Conservation (phyloP, 2,113 vertebrate species). For the Zapornia atra region DNA sequence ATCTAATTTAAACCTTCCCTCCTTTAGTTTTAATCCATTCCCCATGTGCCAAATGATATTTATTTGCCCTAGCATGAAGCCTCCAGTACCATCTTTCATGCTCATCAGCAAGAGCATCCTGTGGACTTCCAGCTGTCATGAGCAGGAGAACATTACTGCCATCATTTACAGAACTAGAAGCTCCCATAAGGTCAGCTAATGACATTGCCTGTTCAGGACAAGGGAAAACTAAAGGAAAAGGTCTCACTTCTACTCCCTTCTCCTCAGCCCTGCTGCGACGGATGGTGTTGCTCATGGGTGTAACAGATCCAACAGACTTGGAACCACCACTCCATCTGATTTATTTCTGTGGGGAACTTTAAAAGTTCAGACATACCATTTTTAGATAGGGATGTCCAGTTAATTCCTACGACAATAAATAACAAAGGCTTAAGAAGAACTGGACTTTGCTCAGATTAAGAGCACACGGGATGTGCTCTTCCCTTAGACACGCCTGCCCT, state of each 20-base stretch:
- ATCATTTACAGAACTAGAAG: neutral
- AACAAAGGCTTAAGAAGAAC: neutral
- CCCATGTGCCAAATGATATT: too few relatives aligned
- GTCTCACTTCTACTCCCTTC: neutral
- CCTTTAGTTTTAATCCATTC: too few relatives aligned
- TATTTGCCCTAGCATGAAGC: neutral
- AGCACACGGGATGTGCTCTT: neutral
- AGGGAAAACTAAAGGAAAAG: neutral
- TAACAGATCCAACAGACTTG: neutral
- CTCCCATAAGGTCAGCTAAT: neutral
- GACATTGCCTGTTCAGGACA: neutral
- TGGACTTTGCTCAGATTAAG: neutral
- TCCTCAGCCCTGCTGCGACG: neutral
- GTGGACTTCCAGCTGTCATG: neutral
- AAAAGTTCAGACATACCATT: neutral
- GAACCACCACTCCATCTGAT: neutral
- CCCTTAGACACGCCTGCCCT: neutral
- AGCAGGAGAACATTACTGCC: neutral
- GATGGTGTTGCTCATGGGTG: neutral
- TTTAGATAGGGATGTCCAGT: neutral
- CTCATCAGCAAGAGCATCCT: neutral
- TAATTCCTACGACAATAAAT: constrained; percentile 3
- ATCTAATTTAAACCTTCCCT: too few relatives aligned
- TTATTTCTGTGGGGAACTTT: neutral
- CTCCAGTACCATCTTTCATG: neutral